phyloP scores from a whole-genome alignment of 2,888 invertebrate genomes.

The Drosophila colorata region DNA sequence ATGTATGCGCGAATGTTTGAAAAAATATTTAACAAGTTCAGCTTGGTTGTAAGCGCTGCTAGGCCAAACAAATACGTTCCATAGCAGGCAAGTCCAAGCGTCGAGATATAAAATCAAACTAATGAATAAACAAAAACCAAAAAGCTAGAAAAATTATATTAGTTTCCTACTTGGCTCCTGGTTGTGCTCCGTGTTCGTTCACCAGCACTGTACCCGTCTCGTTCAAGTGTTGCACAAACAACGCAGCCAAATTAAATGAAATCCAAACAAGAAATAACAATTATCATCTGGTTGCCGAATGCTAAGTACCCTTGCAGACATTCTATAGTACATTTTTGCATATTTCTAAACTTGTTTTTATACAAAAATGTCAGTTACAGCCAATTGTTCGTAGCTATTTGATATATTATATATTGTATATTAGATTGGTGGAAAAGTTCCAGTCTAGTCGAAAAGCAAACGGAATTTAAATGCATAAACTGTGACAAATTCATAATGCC shows the following conservation, averaged over 20 bases:
- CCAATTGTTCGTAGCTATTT: too few species aligned
- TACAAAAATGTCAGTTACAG: too few species aligned
- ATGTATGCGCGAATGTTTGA: neutral
- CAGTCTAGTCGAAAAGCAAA: too few species aligned
- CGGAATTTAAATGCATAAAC: too few species aligned
- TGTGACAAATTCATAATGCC: neutral
- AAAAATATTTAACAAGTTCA: conserved; percentile 15
- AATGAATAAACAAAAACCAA: conserved; percentile 80
- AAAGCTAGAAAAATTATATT: conserved; percentile 76
- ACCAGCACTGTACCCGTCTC: conserved; percentile 13
- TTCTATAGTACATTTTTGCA: too few species aligned
- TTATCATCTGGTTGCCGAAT: neutral
- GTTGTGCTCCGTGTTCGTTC: conserved; percentile 1
- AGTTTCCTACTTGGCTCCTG: conserved; percentile 57
- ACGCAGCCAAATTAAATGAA: conserved; percentile 69
- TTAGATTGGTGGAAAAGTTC: too few species aligned
- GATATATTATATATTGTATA: too few species aligned
- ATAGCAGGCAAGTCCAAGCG: neutral
- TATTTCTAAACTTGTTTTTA: too few species aligned
- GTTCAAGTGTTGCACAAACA: conserved; percentile 74
- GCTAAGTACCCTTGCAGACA: neutral
- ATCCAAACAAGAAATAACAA: conserved; percentile 19
- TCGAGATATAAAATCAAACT: conserved; percentile 69
- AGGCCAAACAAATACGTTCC: conserved; percentile 21
- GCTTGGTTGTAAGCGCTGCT: conserved; percentile 4